phyloP scores from a whole-genome alignment of 2,888 invertebrate species.

The Timandra comae region DNA sequence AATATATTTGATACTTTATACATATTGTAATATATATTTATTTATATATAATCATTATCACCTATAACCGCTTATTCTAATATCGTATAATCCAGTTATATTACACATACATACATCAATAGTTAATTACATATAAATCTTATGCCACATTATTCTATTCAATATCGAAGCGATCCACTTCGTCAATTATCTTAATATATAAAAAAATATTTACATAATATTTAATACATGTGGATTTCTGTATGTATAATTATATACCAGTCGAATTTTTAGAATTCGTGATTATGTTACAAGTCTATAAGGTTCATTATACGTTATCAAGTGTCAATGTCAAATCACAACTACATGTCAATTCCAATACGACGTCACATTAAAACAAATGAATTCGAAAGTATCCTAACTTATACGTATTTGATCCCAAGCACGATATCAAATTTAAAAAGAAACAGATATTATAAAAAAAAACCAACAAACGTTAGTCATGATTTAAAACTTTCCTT shows the following conservation, averaged over 20 bases:
- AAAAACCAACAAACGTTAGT: constrained; percentile 29
- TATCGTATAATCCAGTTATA: constrained; percentile 16
- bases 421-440: constrained; percentile 59
- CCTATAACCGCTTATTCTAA: neutral
- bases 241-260: constrained; percentile 44
- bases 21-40: neutral
- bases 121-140: constrained; percentile 36
- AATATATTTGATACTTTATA: too few relatives aligned
- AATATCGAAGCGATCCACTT: constrained; percentile 34
- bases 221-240: constrained; percentile 36
- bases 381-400: constrained; percentile 40
- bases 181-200: constrained; percentile 35
- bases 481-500: constrained; percentile 28
- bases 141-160: constrained; percentile 42
- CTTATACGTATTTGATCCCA: constrained; percentile 72
- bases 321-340: constrained; percentile 28
- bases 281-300: constrained; percentile 49
- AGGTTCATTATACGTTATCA: constrained; percentile 26
- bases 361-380: neutral
- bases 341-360: constrained; percentile 1
- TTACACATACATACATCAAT: constrained; percentile 39
- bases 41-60: constrained; percentile 5
- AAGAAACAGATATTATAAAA: constrained; percentile 18
- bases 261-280: constrained; percentile 53
- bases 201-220: constrained; percentile 48